Conservation (phyloP, 2,797 vertebrate species). For the Lacerta viridis region DNA sequence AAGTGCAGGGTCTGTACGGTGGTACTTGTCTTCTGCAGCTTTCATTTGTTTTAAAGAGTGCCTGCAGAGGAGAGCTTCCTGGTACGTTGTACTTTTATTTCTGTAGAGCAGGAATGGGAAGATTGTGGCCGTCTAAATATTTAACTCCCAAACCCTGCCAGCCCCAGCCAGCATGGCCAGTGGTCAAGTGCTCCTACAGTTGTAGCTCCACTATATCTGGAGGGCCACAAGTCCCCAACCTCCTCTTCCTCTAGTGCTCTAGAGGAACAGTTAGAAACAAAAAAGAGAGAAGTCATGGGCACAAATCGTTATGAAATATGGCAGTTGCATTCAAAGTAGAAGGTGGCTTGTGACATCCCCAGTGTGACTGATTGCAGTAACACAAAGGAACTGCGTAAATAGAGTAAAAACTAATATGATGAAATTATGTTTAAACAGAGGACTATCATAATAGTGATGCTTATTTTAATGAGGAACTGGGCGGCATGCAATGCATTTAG, state of each 20-base stretch:
- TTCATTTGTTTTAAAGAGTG: neutral
- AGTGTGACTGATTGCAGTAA: neutral
- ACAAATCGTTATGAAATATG: constrained; percentile 6
- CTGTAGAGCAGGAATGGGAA: too few species aligned
- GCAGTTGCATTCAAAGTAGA: neutral
- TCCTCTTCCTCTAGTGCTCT: too few species aligned
- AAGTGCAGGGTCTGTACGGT: neutral
- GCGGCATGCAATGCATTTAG: neutral
- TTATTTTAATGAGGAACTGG: constrained; percentile 3
- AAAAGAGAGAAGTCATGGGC: constrained; percentile 3
- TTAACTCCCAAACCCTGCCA: too few species aligned
- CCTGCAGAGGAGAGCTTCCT: neutral
- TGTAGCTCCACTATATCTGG: too few species aligned
- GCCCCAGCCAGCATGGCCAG: too few species aligned
- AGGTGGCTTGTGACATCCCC: neutral
- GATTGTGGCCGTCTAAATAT: too few species aligned
- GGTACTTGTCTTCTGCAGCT: neutral
- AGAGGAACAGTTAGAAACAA: constrained; percentile 29
- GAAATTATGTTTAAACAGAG: constrained; percentile 10
- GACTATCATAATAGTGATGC: neutral
- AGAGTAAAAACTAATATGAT: neutral
- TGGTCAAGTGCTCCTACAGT: too few species aligned
- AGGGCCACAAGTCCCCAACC: too few species aligned
- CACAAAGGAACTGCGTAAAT: constrained; percentile 30
- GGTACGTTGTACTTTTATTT: neutral